A percentile compares a stretch with the other conserved stretches of the same genome.
Evolutionary conservation across 2,797 vertebrate genomes (phyloP).

Genomic region (Apogon talboti): DNA sequence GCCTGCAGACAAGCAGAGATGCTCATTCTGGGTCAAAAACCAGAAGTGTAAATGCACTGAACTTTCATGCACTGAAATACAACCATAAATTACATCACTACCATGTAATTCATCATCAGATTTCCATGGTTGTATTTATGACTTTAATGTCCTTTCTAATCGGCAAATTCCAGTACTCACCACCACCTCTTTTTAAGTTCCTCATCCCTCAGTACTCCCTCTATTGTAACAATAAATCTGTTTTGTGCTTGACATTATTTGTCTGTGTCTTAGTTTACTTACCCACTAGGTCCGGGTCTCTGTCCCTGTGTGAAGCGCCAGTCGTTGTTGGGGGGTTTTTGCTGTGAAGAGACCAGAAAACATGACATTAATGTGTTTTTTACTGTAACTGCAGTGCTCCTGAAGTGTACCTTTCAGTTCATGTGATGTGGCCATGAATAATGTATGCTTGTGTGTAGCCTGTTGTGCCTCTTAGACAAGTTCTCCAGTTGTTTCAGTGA

Average conservation of each 20-base stretch:
- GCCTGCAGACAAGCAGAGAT: constrained; percentile 71
- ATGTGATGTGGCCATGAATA: constrained; percentile 20
- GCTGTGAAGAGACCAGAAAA: constrained; percentile 85
- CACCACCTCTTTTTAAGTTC: constrained; percentile 9
- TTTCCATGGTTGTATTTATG: constrained; percentile 13
- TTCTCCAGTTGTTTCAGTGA: constrained; percentile 19
- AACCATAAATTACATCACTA: background rate
- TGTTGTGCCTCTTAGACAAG: constrained; percentile 23
- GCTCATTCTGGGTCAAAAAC: constrained; percentile 41
- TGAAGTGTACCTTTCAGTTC: background rate
- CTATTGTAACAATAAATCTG: constrained; percentile 10
- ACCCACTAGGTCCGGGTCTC: constrained; percentile 98
- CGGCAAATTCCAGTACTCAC: background rate
- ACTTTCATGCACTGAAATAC: constrained; percentile 13
- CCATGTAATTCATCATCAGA: constrained; percentile 2
- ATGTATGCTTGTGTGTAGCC: constrained; percentile 19
- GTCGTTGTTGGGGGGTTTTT: constrained; percentile 97
- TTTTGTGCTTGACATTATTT: constrained; percentile 24
- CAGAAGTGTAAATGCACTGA: constrained; percentile 31
- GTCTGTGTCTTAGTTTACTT: constrained; percentile 76
- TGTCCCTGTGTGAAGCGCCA: constrained; percentile 98
- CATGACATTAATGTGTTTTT: constrained; percentile 49
- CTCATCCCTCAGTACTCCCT: constrained; percentile 31
- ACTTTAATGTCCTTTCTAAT: constrained; percentile 20
- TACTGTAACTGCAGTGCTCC: constrained; percentile 16